Conservation (phyloP, 2,888 invertebrate species). For the Philereme transversata region DNA sequence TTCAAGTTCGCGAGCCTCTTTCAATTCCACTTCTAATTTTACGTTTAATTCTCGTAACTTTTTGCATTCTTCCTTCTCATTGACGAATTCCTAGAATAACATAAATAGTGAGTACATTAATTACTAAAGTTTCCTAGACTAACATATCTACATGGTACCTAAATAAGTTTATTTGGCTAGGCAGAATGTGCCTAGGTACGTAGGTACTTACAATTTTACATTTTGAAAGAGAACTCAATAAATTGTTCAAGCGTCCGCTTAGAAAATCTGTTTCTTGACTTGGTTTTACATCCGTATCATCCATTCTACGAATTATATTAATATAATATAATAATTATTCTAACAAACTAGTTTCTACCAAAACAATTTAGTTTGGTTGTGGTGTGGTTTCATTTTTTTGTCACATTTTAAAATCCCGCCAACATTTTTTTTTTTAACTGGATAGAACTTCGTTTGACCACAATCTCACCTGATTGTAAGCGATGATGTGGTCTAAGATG, state of each 20-base stretch:
- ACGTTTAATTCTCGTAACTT: constrained; percentile 60
- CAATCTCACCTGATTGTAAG: too few species aligned
- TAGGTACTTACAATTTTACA: constrained; percentile 66
- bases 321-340: too few species aligned
- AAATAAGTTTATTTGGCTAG: too few species aligned
- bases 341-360: neutral
- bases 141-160: too few species aligned
- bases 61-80: constrained; percentile 65
- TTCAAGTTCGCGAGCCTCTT: constrained; percentile 68
- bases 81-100: constrained; percentile 55
- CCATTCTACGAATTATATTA: constrained; percentile 18
- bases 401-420: too few species aligned
- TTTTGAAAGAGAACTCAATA: constrained; percentile 60
- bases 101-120: too few species aligned
- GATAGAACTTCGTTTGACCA: too few species aligned
- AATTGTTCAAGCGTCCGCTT: constrained; percentile 54
- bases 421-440: too few species aligned
- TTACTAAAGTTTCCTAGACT: too few species aligned
- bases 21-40: constrained; percentile 66
- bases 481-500: too few species aligned
- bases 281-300: constrained; percentile 42
- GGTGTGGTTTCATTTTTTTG: too few species aligned
- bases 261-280: constrained; percentile 38
- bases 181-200: neutral
- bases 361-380: too few species aligned